Conservation (phyloP, 1,140 invertebrate genomes). For the Habropoda laboriosa region DNA sequence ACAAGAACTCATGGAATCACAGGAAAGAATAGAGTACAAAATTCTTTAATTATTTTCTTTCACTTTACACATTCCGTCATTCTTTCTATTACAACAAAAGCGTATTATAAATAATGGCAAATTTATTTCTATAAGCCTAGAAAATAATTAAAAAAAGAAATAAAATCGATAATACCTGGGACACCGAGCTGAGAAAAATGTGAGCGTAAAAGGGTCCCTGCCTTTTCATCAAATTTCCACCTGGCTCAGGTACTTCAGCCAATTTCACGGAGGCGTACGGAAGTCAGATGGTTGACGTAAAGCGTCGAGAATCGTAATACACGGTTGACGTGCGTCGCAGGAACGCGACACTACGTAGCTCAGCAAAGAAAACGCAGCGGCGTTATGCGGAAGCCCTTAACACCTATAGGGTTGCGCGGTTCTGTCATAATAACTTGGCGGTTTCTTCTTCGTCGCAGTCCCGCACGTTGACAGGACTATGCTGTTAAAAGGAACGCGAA, state of each 20-base stretch:
- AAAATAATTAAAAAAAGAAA: too few relatives aligned
- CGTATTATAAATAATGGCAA: too few relatives aligned
- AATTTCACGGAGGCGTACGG: not conserved
- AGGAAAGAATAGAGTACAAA: too few relatives aligned
- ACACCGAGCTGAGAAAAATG: too few relatives aligned
- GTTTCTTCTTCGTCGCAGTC: not conserved
- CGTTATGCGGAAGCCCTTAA: not conserved
- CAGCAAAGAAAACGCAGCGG: not conserved
- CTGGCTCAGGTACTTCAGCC: not conserved
- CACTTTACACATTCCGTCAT: too few relatives aligned
- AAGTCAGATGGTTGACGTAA: not conserved
- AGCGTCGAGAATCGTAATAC: not conserved
- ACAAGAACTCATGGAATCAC: too few relatives aligned
- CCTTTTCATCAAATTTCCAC: not conserved
- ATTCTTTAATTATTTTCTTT: too few relatives aligned
- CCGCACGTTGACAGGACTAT: not conserved
- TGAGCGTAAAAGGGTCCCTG: too few relatives aligned
- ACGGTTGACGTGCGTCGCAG: not conserved
- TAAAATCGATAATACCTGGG: too few relatives aligned
- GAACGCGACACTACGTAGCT: not conserved
- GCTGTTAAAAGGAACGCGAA: slow-evolving; percentile 46
- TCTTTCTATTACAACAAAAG: too few relatives aligned
- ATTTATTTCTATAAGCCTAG: too few relatives aligned
- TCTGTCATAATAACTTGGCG: not conserved
- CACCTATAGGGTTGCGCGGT: not conserved